Evolutionary conservation across 2,797 vertebrate species (phyloP).

Genomic region (Melanotaenia maccullochi): DNA sequence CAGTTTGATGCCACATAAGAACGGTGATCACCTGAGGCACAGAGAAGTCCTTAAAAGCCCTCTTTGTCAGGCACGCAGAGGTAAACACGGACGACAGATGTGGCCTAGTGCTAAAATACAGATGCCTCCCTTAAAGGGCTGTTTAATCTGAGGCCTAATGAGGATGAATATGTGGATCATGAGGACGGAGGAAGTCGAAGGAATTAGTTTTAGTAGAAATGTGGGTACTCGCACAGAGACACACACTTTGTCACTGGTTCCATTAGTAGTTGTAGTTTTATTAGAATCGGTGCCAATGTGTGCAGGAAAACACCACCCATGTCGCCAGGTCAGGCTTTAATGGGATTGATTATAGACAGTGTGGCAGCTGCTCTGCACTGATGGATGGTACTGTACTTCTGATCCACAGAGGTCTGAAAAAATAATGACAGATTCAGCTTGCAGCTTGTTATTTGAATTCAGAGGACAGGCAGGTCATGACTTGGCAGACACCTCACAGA

Average conservation of each 20-base stretch:
- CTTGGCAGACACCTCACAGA: constrained; percentile 31
- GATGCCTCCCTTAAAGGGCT: constrained; percentile 75
- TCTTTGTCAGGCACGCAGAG: constrained; percentile 76
- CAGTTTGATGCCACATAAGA: constrained; percentile 83
- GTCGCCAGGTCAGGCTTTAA: constrained; percentile 59
- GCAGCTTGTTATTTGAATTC: constrained; percentile 49
- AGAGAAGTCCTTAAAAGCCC: constrained; percentile 74
- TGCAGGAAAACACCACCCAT: constrained; percentile 70
- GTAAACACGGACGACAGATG: constrained; percentile 81
- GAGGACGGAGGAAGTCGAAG: constrained; percentile 54
- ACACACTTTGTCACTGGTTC: constrained; percentile 59
- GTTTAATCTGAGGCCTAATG: constrained; percentile 80
- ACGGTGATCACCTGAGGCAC: constrained; percentile 84
- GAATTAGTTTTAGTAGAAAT: constrained; percentile 51
- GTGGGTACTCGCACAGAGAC: constrained; percentile 21
- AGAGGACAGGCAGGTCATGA: constrained; percentile 46
- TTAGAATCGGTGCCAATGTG: constrained; percentile 71
- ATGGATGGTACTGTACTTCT: constrained; percentile 58
- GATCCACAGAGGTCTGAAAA: constrained; percentile 40
- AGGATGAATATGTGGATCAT: constrained; percentile 81
- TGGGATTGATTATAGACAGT: constrained; percentile 75
- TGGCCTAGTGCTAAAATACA: constrained; percentile 81
- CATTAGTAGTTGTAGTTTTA: constrained; percentile 75
- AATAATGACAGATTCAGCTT: constrained; percentile 43
- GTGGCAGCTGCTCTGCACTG: constrained; percentile 47